Base-by-base conservation (phyloP, 1,140 invertebrate genomes). In the Saccostrea cuccullata region DNA sequence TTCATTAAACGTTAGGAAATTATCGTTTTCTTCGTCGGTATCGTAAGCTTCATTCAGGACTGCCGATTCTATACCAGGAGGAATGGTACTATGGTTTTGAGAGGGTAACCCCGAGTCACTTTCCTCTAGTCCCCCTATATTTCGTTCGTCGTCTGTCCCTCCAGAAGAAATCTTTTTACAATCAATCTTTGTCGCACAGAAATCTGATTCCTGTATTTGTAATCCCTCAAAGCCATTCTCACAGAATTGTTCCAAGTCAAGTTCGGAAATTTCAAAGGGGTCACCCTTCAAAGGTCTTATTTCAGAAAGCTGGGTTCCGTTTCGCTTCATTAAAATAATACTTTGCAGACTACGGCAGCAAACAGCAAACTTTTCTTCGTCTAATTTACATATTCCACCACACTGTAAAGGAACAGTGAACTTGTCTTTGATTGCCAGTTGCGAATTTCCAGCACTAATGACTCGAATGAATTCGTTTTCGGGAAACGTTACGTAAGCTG, bases 401-500 rank as follows among this genome's bases (percentile, higher is more conserved):
- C 82, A 87, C 26, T 67, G 17, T 9, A 17, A 13, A 9, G 82
- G 82, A 2, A 84, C 82, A 15, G 26, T 5, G 20, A 84, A 17
- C 30, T 26, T n/a, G 40, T 56, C 20, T 2, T 30, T 55, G 47
- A n/a, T 30, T 23, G 23, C 20, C 58, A 86, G 9, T 36, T 47
- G 11, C n/a, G 36, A 23, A 40, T 20, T n/a, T 36, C 17, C 47
- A n/a, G 15, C n/a, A 84, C 30, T 60, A 3, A 87, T 47, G n/a
- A 70, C 36, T 17, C 82, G 58, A 1, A 87, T 23, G 17, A 84
- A 13, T 0, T 17, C 40, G 23, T 84, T 47, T 15, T 87, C 86
- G 2, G 86, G 86, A 87, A 87, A 87, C 20, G 86, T 87, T 47
- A 87, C n/a, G 84, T 84, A 87, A 23, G 86, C 30, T 6, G 64